These are phyloP conservation scores for Tadarida brasiliensis DNA, from an alignment of 2,797 vertebrate species.

Conservation along the genomic window DNA sequence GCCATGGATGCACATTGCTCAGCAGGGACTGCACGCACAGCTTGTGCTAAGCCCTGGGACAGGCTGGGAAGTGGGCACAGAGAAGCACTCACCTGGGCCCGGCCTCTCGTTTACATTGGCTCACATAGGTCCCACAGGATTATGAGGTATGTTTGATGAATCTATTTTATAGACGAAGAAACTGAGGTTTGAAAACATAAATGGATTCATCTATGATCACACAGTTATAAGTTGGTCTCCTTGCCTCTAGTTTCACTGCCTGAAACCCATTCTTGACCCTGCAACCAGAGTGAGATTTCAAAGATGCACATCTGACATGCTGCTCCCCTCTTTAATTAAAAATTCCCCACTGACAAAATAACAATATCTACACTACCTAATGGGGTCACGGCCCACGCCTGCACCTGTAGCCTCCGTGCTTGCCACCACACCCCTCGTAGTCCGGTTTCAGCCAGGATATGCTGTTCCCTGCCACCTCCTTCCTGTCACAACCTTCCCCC, in stretches of 20 bases:
- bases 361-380: not conserved
- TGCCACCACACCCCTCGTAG: too few species aligned
- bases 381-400: not conserved
- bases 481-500: not conserved
- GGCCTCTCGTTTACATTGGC: not conserved
- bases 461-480: not conserved
- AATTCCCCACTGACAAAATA: not conserved
- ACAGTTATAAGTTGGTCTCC: not conserved
- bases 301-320: not conserved
- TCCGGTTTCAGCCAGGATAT: not conserved
- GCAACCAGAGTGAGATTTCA: not conserved
- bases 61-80: not conserved
- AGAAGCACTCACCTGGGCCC: not conserved
- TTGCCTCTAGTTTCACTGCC: not conserved
- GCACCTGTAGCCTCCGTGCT: not conserved
- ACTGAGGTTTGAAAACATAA: not conserved
- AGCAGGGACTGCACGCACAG: not conserved
- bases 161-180: conserved; percentile 38
- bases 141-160: conserved; percentile 4
- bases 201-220: not conserved
- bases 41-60: not conserved
- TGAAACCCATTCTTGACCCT: not conserved
- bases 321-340: not conserved
- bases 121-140: not conserved
- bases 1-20: not conserved